Percentiles rank a stretch among this genome's conserved stretches.
Conservation (phyloP, 2,797 vertebrate genomes). For the Poecilia gillii region DNA sequence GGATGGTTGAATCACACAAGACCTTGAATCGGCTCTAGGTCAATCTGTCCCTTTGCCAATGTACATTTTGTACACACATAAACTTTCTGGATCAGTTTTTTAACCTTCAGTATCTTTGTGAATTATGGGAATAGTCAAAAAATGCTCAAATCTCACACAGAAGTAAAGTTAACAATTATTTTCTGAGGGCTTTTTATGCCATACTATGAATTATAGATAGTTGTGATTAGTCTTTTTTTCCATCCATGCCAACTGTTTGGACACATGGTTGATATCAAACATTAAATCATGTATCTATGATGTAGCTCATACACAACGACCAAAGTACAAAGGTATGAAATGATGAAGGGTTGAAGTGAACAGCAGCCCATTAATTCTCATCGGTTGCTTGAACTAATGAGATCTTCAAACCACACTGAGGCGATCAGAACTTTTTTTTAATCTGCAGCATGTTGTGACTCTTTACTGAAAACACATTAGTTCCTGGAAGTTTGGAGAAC, state of each 20-base stretch:
- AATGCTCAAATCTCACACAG: background rate
- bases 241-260: background rate
- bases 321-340: background rate
- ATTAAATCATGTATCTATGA: background rate
- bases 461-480: slow-evolving; percentile 4
- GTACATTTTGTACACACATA: background rate
- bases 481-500: slow-evolving; percentile 13
- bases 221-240: background rate
- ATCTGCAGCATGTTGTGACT: background rate
- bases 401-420: background rate
- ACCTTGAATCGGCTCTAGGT: background rate
- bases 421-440: background rate
- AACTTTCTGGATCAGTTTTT: background rate
- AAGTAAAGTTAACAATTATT: background rate
- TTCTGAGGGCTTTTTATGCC: background rate
- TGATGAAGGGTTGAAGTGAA: background rate
- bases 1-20: background rate
- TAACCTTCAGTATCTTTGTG: background rate
- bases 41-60: background rate
- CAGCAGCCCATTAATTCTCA: background rate
- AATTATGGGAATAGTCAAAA: background rate
- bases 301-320: background rate
- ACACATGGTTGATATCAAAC: background rate
- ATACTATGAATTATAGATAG: background rate
- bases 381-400: background rate